Evolutionary conservation across 2,888 invertebrate species (phyloP).

Genomic region (Tuberolachnus salignus): DNA sequence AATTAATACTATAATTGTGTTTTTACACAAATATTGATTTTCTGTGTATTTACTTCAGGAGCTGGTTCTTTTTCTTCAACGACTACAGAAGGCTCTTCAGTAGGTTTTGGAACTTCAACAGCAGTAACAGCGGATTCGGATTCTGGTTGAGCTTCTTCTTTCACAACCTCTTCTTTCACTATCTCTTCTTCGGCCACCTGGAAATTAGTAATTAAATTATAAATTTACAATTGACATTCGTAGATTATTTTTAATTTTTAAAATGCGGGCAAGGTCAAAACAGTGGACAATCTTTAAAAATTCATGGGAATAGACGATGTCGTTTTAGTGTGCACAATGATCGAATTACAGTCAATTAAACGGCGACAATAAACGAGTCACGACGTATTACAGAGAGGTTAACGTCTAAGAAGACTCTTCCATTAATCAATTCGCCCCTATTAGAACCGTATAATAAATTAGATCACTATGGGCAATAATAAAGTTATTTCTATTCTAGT

Average conservation of each 20-base stretch:
- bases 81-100: conserved; percentile 27
- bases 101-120: conserved; percentile 38
- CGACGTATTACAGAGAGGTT: conserved; percentile 26
- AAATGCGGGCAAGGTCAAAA: conserved; percentile 37
- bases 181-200: conserved; percentile 48
- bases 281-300: conserved; percentile 13
- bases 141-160: conserved; percentile 44
- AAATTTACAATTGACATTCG: conserved; percentile 20
- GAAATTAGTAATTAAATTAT: conserved; percentile 7
- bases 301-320: conserved; percentile 6
- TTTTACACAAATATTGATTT: not conserved
- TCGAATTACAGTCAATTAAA: conserved; percentile 51
- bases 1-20: not conserved
- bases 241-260: not conserved
- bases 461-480: conserved; percentile 18
- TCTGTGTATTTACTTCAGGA: conserved; percentile 1
- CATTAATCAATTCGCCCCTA: conserved; percentile 50
- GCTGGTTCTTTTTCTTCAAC: conserved; percentile 40
- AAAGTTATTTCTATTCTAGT: conserved; percentile 24
- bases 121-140: conserved; percentile 33
- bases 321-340: conserved; percentile 35
- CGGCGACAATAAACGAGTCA: conserved; percentile 24
- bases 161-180: not conserved
- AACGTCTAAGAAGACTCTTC: conserved; percentile 30
- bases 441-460: conserved; percentile 38